Evolutionary conservation across 2,888 invertebrate species (phyloP).

Genomic region (Andricus quercusramuli): DNA sequence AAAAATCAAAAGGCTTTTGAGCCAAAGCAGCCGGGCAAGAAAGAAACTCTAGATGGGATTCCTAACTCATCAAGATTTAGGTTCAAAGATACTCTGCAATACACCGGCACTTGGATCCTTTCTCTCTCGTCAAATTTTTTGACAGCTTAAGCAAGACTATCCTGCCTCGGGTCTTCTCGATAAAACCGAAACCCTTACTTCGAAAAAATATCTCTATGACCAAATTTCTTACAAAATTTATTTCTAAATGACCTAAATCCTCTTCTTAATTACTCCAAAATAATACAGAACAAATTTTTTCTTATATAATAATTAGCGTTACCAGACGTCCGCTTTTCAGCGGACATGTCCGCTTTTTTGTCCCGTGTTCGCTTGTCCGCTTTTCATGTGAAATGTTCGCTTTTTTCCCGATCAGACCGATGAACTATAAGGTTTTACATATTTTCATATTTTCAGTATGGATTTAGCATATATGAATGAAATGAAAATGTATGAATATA

Average conservation of each 20-base stretch:
- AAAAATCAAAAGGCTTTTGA: slow-evolving; percentile 65
- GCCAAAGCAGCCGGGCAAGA: slow-evolving; percentile 58
- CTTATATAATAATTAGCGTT: too few species aligned
- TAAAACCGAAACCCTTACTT: not conserved
- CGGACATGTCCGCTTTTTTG: too few species aligned
- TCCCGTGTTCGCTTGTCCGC: too few species aligned
- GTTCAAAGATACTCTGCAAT: slow-evolving; percentile 17
- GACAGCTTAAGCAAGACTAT: slow-evolving; percentile 28
- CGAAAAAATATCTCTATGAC: not conserved
- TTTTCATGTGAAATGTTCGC: too few species aligned
- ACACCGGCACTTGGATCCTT: slow-evolving; percentile 20
- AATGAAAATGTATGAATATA: too few species aligned
- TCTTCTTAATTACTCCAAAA: too few species aligned
- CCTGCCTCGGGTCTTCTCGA: not conserved
- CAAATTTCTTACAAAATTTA: not conserved
- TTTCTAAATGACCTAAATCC: not conserved
- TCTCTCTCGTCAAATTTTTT: slow-evolving; percentile 9
- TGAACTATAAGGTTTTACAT: too few species aligned
- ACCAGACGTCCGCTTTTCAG: too few species aligned
- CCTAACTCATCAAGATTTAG: slow-evolving; percentile 44
- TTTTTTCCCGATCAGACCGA: too few species aligned
- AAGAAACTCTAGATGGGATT: slow-evolving; percentile 46
- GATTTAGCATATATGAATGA: too few species aligned
- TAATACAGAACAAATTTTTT: not conserved
- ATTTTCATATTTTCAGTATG: too few species aligned